Base-by-base conservation (phyloP, 2,888 invertebrate species). In the Eubasilissa splendida region DNA sequence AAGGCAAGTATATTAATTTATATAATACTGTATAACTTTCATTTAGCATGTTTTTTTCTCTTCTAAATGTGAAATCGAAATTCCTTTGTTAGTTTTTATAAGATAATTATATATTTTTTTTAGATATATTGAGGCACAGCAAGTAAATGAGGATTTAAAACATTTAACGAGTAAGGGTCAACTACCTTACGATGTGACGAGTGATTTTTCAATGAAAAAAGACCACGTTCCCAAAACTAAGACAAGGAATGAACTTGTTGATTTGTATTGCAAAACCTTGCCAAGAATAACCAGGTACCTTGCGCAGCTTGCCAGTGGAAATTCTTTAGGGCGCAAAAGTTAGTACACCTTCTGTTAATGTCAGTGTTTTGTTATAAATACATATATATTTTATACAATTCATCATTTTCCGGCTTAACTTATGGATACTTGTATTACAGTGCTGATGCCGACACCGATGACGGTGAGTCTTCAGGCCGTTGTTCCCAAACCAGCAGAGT, bases 61-160 rank as follows among this genome's bases (percentile, higher is more conserved):
- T 42, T 42, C 42, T 42, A 42, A 42, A 42, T 42, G 0, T 42
- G 42, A 42, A 42, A 42, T 42, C 4, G 42, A 42, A 42, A 5
- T 42, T 42, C 42, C 4, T 42, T 42, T 2, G 42, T 42, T 42
- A 42, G 14, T 73, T 42, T 54, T 75, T 65, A 7, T 22, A 71
- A 71, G 10, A 14, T 14, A 54, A 71, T 53, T 54, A n/a, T 14
- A 3, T 71, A 8, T 56, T 22, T 31, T 11, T 68, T 58, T 5
- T 50, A 90, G 92, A 84, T 92, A 91, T 84, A 85, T 92, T 50
- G 92, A 93, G 87, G 92, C 92, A 0, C 91, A 92, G 83, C 89
- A 91, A 54, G 88, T 88, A 84, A 90, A 91, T 86, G 87, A 86
- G 31, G 87, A 87, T 42, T 70, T 89, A 4, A 87, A 87, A 31